A percentile compares a stretch with the other conserved stretches of the same genome.
phyloP scores from a whole-genome alignment of 1,140 invertebrate species.

The Probaryconus sp. region DNA sequence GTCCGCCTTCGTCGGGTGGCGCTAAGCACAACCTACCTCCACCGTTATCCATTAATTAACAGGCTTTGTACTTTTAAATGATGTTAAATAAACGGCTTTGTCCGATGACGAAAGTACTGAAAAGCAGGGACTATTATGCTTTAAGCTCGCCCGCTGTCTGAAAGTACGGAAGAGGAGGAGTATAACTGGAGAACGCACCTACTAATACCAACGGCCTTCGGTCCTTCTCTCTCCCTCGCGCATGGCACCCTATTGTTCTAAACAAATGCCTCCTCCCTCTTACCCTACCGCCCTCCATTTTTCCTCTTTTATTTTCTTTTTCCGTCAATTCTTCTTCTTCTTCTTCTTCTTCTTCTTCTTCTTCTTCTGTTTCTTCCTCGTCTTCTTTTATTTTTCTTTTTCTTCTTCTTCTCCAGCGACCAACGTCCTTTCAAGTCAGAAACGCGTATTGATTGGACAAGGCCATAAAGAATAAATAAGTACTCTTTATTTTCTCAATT shows the following conservation, averaged over 20 bases:
- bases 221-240: constrained; percentile 38
- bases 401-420: constrained; percentile 39
- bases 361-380: constrained; percentile 43
- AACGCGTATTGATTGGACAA: constrained; percentile 57
- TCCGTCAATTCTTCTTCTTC: constrained; percentile 47
- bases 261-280: constrained; percentile 71
- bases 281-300: constrained; percentile 41
- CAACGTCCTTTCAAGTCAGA: constrained; percentile 40
- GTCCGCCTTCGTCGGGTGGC: constrained; percentile 43
- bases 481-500: constrained; percentile 25
- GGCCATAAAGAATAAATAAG: constrained; percentile 26
- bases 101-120: constrained; percentile 74
- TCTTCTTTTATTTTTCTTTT: constrained; percentile 37
- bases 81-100: constrained; percentile 79
- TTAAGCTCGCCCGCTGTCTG: constrained; percentile 68
- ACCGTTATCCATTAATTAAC: constrained; percentile 76
- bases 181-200: constrained; percentile 69
- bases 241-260: constrained; percentile 72
- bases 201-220: constrained; percentile 59
- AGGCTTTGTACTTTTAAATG: constrained; percentile 79
- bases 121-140: constrained; percentile 75
- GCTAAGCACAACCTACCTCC: constrained; percentile 47
- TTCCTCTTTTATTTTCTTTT: constrained; percentile 38
- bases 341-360: constrained; percentile 36
- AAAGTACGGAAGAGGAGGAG: constrained; percentile 66